Evolutionary conservation across 2,797 vertebrate species (phyloP).

Genomic region (Amblyraja radiata): DNA sequence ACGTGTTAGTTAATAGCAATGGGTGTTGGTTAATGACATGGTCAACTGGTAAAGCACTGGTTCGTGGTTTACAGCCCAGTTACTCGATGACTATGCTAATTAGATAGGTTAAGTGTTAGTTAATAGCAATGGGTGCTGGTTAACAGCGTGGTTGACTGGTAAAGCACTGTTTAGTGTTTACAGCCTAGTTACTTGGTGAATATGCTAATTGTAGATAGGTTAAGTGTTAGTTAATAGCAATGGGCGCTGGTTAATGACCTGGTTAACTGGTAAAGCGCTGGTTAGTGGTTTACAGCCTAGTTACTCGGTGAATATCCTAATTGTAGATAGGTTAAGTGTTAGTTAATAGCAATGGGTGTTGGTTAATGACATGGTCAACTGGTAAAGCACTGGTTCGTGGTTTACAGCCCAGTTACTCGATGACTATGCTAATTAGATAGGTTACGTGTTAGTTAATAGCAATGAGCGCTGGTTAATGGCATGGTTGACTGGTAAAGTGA

Average conservation of each 20-base stretch:
- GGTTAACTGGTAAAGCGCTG: no score
- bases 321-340: not conserved
- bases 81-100: not conserved
- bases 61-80: not conserved
- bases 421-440: no score
- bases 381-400: no score
- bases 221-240: no score
- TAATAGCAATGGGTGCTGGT: not conserved
- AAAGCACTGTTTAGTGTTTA: not conserved
- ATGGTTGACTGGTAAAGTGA: no score
- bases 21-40: not conserved
- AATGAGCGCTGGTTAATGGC: no score
- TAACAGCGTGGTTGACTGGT: not conserved
- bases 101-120: not conserved
- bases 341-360: no score
- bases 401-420: no score
- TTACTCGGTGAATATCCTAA: not conserved
- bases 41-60: not conserved
- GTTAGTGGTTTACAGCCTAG: not conserved
- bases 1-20: no score
- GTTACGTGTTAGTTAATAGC: no score
- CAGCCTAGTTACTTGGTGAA: not conserved
- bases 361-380: not conserved
- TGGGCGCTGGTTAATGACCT: no score
- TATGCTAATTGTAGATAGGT: no score